Base-by-base conservation (phyloP, 2,113 vertebrate genomes). In the Poecile atricapillus region DNA sequence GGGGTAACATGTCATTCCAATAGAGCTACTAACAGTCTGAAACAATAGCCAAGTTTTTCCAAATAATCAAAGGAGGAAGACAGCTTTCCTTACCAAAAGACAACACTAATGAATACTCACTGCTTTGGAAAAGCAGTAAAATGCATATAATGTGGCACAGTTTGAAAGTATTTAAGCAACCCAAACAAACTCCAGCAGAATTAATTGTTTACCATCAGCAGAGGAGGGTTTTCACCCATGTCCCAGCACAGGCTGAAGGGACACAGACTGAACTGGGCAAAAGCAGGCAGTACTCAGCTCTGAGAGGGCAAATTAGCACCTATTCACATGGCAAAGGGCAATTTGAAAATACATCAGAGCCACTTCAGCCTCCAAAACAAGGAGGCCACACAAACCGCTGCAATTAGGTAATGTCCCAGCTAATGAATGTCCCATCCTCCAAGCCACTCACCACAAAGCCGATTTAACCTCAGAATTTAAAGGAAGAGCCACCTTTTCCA, bases 1-100 rank as follows among this genome's bases (percentile, higher is more conserved):
- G 53, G 33, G 25, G 5, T 28, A n/a, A 49, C 0, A 0, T 13
- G 27, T 31, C 44, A 53, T 65, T 78, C 10, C 25, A 71, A 15
- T 21, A 46, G 25, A 87, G 52, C 33, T 65, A 87, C 22, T 21
- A 46, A 68, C 20, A 67, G 31, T 31, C 25, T 33, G 5, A 37
- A 20, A 68, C 18, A 23, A 15, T 10, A n/a, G 3, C 2, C 19
- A 65, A 28, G 15, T 10, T 73, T 59, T 87, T 70, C 31, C 52
- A 71, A 59, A 50, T 28, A 68, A 49, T 20, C 60, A 39, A 3
- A 20, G 25, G 20, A 46, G 6, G 22, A 92, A 58, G 27, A 33
- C n/a, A 79, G 18, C 21, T 58, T 46, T 64, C 31, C 31, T 56
- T 28, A 62, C 8, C 4, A 37, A 70, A 84, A 46, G 28, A 2